Base-by-base conservation (phyloP, 2,797 vertebrate genomes). In the Melopsittacus undulatus region DNA sequence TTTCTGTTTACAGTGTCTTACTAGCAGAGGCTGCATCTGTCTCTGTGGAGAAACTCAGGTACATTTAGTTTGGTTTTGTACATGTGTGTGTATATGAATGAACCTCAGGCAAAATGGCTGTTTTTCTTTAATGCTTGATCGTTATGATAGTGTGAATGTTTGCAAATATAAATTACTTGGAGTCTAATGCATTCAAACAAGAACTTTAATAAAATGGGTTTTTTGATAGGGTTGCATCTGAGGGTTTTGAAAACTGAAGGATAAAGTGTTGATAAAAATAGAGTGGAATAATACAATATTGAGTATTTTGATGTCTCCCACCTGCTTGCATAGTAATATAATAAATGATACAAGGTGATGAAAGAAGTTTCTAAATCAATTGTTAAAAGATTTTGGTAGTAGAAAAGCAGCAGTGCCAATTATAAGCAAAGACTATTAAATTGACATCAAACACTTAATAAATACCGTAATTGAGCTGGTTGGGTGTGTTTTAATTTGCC, bases 51-150 rank as follows among this genome's bases (percentile, higher is more conserved):
- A 91, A 95, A 52, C 0, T 6, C 29, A 42, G 51, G 64, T 72
- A 68, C 30, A 18, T 26, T 51, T 51, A 69, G 67, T 80, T 90
- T 61, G 24, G 75, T 56, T 95, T 36, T 89, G 56, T 95, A 74
- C 83, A 57, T 74, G 29, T 95, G 42, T 79, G 89, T 82, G 51
- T 49, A 61, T 48, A 43, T 77, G 92, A 87, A 38, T 54, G 75
- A 77, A 93, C 88, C 78, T 97, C 40, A 36, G 94, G 94, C 85
- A 93, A 72, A 94, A 75, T 64, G 15, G 45, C 81, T 90, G 46
- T 91, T 94, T 93, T 78, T 32, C n/a, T 83, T 77, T 75, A 85
- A 40, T 93, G 73, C 83, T 86, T 46, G 34, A 75, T 90, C 11
- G 1, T 87, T 91, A 81, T 22, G 45, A 42, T 66, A 61, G 64